Evolutionary conservation across 1,140 invertebrate genomes (phyloP).

Genomic region (Drepana arcuata): DNA sequence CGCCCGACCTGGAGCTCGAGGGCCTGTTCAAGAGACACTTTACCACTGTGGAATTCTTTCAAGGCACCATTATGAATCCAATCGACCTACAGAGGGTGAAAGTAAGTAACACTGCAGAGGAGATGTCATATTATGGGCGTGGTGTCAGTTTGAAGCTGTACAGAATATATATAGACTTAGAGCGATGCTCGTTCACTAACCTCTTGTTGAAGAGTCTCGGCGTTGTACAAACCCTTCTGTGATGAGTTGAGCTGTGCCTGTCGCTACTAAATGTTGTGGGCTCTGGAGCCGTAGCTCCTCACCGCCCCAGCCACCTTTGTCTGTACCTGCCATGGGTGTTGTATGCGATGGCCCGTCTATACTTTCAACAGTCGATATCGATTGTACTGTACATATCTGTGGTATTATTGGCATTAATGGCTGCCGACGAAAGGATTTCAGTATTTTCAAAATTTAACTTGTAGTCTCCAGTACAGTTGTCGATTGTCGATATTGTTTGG

Average conservation of each 20-base stretch:
- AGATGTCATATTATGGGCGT: slow-evolving; percentile 56
- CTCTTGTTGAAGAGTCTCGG: no score
- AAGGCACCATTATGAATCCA: slow-evolving; percentile 99
- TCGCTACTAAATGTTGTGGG: slow-evolving; percentile 38
- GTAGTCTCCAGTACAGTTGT: slow-evolving; percentile 61
- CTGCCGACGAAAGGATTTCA: slow-evolving; percentile 61
- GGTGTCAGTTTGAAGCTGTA: slow-evolving; percentile 66
- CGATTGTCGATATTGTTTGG: slow-evolving; percentile 65
- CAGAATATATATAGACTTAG: slow-evolving; percentile 62
- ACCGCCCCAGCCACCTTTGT: slow-evolving; percentile 27
- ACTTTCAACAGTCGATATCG: slow-evolving; percentile 68
- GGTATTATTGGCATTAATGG: slow-evolving; percentile 59
- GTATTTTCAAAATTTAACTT: slow-evolving; percentile 52
- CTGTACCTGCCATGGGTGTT: slow-evolving; percentile 49
- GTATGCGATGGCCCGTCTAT: slow-evolving; percentile 58
- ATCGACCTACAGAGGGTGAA: slow-evolving; percentile 99
- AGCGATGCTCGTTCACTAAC: slow-evolving; percentile 53
- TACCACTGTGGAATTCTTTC: slow-evolving; percentile 99
- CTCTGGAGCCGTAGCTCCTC: slow-evolving; percentile 17
- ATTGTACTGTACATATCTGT: slow-evolving; percentile 35
- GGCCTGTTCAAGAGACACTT: slow-evolving; percentile 99
- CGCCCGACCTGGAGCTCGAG: slow-evolving; percentile 97
- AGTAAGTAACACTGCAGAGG: slow-evolving; percentile 79
- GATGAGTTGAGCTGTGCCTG: slow-evolving; percentile 52
- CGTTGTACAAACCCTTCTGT: slow-evolving; percentile 52